Evolutionary conservation across 2,797 vertebrate species (phyloP), one percentile per base, ranked within the genome.

Genomic region (Poeciliopsis paucimaculata): DNA sequence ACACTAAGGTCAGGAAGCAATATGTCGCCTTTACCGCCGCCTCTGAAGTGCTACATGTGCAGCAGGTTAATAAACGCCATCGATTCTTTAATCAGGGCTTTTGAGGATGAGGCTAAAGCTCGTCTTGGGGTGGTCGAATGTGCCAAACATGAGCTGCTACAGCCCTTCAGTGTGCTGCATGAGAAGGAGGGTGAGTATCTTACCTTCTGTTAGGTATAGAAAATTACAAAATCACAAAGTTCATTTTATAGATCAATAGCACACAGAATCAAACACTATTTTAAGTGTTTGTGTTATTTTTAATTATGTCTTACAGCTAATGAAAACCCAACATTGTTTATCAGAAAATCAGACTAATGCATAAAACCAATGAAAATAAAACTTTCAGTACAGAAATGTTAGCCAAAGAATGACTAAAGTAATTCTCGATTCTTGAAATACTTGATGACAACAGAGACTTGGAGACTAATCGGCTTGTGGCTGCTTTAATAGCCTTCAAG

Each of bases 101-200:
- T 99, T 78, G 98, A 99, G 92, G 98, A 99, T 78, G 98, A 99
- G 93, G 97, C 97, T 91, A 99, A 99, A 91, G 98, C 98, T 83
- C 96, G 97, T 64, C 96, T 99, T 88, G 98, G 98, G 18, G 97
- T 99, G 88, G 97, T 99, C 76, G 98, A 99, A 88, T 99, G 98
- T 86, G 97, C 97, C 94, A 99, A 99, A 84, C 98, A 98, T 31
- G 98, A 99, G 84, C 87, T 99, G 89, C 95, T 99, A 55, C 98
- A 99, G 90, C 97, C 98, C 46, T 99, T 99, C 95, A 97, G 95
- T 41, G 98, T 99, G 86, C 96, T 99, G 12, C 97, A 98, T 28
- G 98, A 99, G 91, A 99, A 99, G 92, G 98, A 99, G 90, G 97
- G 98, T 97, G 84, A 96, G 96, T 76, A 10, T 75, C 70, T 72